A percentile compares a stretch with the other conserved stretches of the same genome.
Evolutionary conservation across 2,888 invertebrate genomes (phyloP).

Genomic region (Leptopilina drosophilae): DNA sequence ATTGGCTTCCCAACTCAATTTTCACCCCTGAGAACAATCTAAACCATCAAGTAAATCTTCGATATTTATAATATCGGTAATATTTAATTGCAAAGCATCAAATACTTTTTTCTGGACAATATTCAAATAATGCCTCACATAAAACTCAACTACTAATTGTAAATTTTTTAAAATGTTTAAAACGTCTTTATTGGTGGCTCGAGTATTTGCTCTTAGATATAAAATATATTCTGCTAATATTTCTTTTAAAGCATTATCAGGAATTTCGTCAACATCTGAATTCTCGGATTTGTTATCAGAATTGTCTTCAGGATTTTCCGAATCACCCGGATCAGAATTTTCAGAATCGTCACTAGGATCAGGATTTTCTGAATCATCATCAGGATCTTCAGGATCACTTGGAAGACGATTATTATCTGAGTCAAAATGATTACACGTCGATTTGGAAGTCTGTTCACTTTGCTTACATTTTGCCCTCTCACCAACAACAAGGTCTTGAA

Average conservation of each 20-base stretch:
- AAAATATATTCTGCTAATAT: neutral
- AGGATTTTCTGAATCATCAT: no score
- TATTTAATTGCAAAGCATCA: neutral
- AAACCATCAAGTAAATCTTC: neutral
- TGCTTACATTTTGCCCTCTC: neutral
- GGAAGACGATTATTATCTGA: neutral
- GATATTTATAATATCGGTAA: no score
- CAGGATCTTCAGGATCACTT: neutral
- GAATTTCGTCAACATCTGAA: neutral
- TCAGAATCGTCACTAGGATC: no score
- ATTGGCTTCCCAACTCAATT: neutral
- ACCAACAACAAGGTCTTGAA: no score
- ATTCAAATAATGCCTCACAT: no score
- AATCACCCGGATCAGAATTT: neutral
- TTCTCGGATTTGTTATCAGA: no score
- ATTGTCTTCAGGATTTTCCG: neutral
- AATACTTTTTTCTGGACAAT: neutral
- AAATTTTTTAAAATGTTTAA: no score
- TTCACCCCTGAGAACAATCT: neutral
- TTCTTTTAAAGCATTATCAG: neutral
- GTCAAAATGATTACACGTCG: no score
- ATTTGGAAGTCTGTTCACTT: no score
- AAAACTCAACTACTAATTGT: neutral
- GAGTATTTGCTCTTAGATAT: neutral
- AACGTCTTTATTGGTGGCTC: neutral